Base-by-base conservation (phyloP, 2,113 vertebrate species). In the Ceyx melanurus region DNA sequence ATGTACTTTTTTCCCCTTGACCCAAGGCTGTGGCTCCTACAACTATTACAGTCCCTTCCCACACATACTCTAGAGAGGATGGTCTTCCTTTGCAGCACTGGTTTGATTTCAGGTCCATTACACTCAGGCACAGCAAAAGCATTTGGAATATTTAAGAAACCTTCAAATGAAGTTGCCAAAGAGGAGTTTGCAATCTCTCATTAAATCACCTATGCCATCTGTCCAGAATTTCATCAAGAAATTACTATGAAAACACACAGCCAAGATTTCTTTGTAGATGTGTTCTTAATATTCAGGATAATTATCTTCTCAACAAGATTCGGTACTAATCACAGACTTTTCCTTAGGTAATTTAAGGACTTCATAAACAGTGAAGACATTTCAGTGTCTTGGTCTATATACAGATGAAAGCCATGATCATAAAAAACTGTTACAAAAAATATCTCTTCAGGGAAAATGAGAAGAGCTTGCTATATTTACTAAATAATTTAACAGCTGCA, bases 151-250 rank as follows among this genome's bases (percentile, higher is more conserved):
- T 67, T 65, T 88, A 88, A 86, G 61, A 73, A 84, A 64, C 58
- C 51, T 81, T 92, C 56, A 95, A 93, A 92, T 72, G 60, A 88
- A 53, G 17, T 81, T 87, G 37, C 75, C 37, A 71, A n/a, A 86
- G 42, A 90, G 64, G 85, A 91, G 62, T 19, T 71, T 91, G 48
- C 76, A 87, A 86, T 94, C 80, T 91, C 84, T 92, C 86, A 79
- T 68, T 95, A 94, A 94, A 91, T 93, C 70, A 95, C 90, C 82
- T 75, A 31, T 84, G 85, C 92, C 92, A 95, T 94, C 89, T 96
- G 77, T 76, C 88, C 65, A 85, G 82, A 90, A 92, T 66, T 95
- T 94, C 57, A 22, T 94, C 60, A 71, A 89, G 65, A 96, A 96
- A 94, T 82, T 75, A 88, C 72, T 75, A 10, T 67, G 66, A 94